Conservation (phyloP, 2,888 invertebrate species). For the Heliothis peltigera region DNA sequence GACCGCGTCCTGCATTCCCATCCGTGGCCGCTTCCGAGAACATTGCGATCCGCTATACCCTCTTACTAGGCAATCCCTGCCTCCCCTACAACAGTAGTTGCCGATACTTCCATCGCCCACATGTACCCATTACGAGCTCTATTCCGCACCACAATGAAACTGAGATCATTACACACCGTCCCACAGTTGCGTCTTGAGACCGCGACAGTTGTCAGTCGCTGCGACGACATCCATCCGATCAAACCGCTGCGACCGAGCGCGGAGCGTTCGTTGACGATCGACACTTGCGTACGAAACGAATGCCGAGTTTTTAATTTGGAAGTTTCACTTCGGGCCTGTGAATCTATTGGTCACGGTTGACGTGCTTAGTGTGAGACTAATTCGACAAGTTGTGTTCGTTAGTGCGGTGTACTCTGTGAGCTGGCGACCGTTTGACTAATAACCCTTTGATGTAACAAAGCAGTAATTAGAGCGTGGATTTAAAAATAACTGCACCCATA, state of each 20-base stretch:
- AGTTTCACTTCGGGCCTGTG: conserved; percentile 65
- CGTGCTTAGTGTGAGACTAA: conserved; percentile 76
- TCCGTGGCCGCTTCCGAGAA: conserved; percentile 83
- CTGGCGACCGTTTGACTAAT: conserved; percentile 67
- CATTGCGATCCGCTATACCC: conserved; percentile 76
- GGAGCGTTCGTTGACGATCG: conserved; percentile 67
- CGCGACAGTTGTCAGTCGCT: conserved; percentile 80
- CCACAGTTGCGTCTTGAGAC: conserved; percentile 74
- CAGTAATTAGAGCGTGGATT: conserved; percentile 75
- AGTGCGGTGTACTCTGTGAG: conserved; percentile 71
- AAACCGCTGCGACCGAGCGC: conserved; percentile 77
- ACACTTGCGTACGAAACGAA: conserved; percentile 63
- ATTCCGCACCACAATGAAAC: conserved; percentile 82
- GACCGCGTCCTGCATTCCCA: conserved; percentile 83
- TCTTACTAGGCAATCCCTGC: conserved; percentile 58
- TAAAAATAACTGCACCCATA: conserved; percentile 72
- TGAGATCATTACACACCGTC: conserved; percentile 83
- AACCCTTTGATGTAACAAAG: conserved; percentile 73
- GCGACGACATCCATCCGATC: conserved; percentile 83
- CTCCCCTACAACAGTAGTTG: conserved; percentile 70
- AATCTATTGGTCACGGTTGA: conserved; percentile 76
- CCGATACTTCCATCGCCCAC: conserved; percentile 77
- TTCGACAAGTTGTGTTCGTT: conserved; percentile 78
- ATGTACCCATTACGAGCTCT: conserved; percentile 79
- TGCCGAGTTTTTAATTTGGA: conserved; percentile 65